phyloP scores from a whole-genome alignment of 2,113 vertebrate genomes.

The Mus spicilegus region DNA sequence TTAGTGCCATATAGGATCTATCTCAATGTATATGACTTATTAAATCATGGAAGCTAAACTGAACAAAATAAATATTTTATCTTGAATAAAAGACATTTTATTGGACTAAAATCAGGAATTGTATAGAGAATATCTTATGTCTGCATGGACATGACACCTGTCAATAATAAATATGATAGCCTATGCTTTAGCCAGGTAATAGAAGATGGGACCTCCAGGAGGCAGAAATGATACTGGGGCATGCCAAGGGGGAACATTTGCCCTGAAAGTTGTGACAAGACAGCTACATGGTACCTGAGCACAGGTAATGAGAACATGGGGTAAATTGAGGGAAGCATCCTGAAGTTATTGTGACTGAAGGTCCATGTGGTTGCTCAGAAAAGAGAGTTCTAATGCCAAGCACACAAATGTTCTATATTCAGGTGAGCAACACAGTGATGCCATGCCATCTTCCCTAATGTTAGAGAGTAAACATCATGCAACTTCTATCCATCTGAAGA shows the following conservation, averaged over 20 bases:
- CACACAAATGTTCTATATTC: background rate
- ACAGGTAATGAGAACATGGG: no score
- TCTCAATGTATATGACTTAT: conserved; percentile 64
- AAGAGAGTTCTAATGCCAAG: background rate
- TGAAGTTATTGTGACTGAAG: background rate
- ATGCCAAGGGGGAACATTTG: no score
- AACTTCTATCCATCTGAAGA: background rate
- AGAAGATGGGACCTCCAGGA: no score
- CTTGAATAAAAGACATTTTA: no score
- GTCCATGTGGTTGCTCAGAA: background rate
- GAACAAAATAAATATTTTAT: background rate
- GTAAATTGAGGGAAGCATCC: background rate
- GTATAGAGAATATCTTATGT: no score
- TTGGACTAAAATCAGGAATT: no score
- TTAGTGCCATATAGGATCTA: conserved; percentile 58
- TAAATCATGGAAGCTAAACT: conserved; percentile 76
- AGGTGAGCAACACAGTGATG: fast-evolving
- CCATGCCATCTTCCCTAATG: background rate
- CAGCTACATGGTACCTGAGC: no score
- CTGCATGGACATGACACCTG: no score
- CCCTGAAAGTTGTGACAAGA: no score
- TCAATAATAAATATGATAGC: no score
- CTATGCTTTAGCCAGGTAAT: no score
- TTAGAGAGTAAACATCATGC: background rate
- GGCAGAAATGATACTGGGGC: no score